Percentiles rank a stretch among this genome's conserved stretches.
Evolutionary conservation across 1,140 invertebrate genomes (phyloP).

Genomic region (Nasonia vitripennis): DNA sequence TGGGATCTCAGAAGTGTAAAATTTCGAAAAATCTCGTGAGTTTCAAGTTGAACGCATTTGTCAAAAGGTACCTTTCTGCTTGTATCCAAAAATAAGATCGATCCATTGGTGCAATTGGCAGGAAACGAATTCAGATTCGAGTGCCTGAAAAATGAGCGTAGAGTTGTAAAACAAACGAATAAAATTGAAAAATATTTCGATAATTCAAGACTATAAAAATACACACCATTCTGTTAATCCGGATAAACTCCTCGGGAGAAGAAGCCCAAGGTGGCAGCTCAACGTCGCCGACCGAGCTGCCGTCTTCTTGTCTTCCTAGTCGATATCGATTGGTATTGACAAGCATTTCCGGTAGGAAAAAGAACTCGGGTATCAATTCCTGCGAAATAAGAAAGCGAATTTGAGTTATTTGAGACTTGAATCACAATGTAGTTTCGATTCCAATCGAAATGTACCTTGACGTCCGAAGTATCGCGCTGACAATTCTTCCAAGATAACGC

Average conservation of each 20-base stretch:
- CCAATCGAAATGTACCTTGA: slow-evolving; percentile 83
- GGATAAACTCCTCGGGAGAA: slow-evolving; percentile 96
- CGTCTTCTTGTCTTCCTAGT: slow-evolving; percentile 91
- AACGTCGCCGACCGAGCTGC: slow-evolving; percentile 89
- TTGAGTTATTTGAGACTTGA: background rate
- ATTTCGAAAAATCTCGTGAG: background rate
- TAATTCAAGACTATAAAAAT: slow-evolving; percentile 6
- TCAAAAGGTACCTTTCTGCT: slow-evolving; percentile 88
- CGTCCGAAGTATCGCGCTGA: slow-evolving; percentile 98
- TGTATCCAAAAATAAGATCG: slow-evolving; percentile 99
- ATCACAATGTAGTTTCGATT: slow-evolving; percentile 8
- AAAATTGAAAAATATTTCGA: background rate
- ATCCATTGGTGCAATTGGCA: slow-evolving; percentile 99
- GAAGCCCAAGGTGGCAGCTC: slow-evolving; percentile 97
- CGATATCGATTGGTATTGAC: slow-evolving; percentile 92
- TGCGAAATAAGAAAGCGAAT: slow-evolving; percentile 66
- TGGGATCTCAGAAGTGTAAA: background rate
- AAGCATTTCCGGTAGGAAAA: slow-evolving; percentile 99
- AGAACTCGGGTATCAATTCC: slow-evolving; percentile 99
- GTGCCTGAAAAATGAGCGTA: slow-evolving; percentile 79
- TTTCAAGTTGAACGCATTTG: too few relatives aligned
- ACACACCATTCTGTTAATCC: slow-evolving; percentile 95
- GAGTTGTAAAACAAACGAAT: slow-evolving; percentile 20
- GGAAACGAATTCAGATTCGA: slow-evolving; percentile 99
- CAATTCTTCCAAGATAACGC: slow-evolving; percentile 98